Base-by-base conservation (phyloP, 2,113 vertebrate species). In the Hydrochoerus hydrochaeris region DNA sequence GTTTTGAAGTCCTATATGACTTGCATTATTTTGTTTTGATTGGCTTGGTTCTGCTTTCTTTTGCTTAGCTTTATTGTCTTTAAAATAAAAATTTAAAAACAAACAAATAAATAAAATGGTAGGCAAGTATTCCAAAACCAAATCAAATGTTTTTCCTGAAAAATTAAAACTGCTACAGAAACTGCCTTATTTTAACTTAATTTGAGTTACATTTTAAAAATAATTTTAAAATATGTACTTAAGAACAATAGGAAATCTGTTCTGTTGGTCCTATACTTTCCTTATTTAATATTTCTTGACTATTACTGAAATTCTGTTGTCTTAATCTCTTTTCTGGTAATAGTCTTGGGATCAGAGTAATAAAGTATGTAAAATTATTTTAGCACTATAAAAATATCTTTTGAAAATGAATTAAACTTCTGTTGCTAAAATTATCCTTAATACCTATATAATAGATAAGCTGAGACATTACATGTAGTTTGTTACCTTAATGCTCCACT, bases 91-190 rank as follows among this genome's bases (percentile, higher is more conserved):
- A 54, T 54, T 14, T 52, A 52, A 52, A 52, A 52, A 52, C 11
- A 52, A 54, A 54, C 0, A 54, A 54, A 54, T 10, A 52, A 52
- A 12, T 82, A 46, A 91, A 84, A 94, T 20, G 11, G 24, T 69
- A 94, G 14, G 87, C 19, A 71, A 94, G 17, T 60, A 96, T 80
- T 94, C 54, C 32, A 78, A 93, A 91, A 60, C 84, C 63, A 96
- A 80, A 22, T 95, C 44, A 89, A 94, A 86, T 80, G 13, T 93
- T 95, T 91, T 96, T 5, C 91, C 75, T 87, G 32, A 49, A 78
- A 83, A 58, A n/a, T 54, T 63, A 54, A 85, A 95, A 91, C 32
- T 65, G 67, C 30, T 75, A 88, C 7, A 57, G 30, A 32, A 49
- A 52, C 0, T 71, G 62, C 30, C 65, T 94, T 88, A 71, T 87